Conservation (phyloP, 30 jellyfish, hydroid and myxozoan species). For the Chrysaora quinquecirrha region DNA sequence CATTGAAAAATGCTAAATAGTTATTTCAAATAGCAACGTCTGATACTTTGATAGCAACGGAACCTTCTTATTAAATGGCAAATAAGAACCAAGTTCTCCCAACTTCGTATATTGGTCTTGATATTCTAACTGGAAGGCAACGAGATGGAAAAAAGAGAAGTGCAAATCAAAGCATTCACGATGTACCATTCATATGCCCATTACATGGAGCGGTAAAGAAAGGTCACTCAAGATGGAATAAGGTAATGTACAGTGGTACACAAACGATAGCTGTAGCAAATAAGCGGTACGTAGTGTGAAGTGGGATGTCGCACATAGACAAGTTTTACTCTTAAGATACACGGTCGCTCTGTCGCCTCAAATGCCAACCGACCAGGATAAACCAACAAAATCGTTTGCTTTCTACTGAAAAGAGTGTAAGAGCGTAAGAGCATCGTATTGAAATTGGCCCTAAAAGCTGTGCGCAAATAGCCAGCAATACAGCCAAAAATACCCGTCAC, state of each 20-base stretch:
- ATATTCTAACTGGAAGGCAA: conserved; percentile 3
- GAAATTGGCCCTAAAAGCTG: no score
- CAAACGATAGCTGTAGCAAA: not conserved
- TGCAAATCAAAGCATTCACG: not conserved
- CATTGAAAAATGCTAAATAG: no score
- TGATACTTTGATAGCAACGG: no score
- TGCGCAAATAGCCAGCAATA: no score
- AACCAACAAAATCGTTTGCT: not conserved
- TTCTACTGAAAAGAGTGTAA: no score
- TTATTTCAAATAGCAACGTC: no score
- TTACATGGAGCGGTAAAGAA: conserved; percentile 42
- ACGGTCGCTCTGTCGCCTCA: not conserved
- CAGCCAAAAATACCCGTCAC: no score
- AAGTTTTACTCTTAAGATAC: not conserved
- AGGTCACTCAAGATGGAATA: not conserved
- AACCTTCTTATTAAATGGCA: conserved; percentile 19
- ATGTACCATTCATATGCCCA: conserved; percentile 42
- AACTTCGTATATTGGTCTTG: conserved; percentile 35
- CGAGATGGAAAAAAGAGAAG: conserved; percentile 6
- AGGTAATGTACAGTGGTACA: conserved; percentile 13
- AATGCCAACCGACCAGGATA: not conserved
- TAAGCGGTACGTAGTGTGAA: not conserved
- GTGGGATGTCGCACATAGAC: not conserved
- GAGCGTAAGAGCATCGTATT: no score
- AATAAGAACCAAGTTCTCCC: conserved; percentile 23